Evolutionary conservation across 2,888 invertebrate species (phyloP).

Genomic region (Mythimna vitellina): DNA sequence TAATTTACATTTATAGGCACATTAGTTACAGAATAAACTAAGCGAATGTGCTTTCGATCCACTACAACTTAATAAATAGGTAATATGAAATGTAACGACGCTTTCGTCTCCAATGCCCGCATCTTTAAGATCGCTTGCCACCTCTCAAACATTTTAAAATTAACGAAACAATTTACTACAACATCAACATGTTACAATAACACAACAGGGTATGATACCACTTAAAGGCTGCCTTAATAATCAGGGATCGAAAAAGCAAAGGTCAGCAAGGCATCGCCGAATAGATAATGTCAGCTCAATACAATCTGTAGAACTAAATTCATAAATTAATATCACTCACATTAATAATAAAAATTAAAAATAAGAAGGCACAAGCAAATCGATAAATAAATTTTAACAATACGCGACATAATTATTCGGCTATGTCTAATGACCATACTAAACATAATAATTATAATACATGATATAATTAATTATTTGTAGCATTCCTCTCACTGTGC

Average conservation of each 20-base stretch:
- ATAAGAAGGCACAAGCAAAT: conserved; percentile 90
- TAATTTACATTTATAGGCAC: conserved; percentile 90
- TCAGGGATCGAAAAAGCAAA: conserved; percentile 85
- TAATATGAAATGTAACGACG: conserved; percentile 80
- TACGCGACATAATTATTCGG: conserved; percentile 83
- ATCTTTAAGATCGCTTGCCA: conserved; percentile 84
- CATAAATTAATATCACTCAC: conserved; percentile 89
- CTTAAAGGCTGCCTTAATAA: conserved; percentile 78
- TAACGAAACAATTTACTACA: conserved; percentile 83
- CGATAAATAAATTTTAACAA: conserved; percentile 87
- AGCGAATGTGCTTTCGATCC: conserved; percentile 88
- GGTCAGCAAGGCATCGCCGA: conserved; percentile 85
- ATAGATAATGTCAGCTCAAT: conserved; percentile 78
- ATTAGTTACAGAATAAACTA: conserved; percentile 89
- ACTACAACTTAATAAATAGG: conserved; percentile 86
- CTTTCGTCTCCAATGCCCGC: conserved; percentile 86
- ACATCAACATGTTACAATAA: conserved; percentile 82
- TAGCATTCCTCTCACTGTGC: conserved; percentile 89
- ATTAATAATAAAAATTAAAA: conserved; percentile 86
- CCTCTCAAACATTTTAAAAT: conserved; percentile 78
- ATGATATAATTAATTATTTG: conserved; percentile 89
- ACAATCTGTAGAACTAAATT: conserved; percentile 85
- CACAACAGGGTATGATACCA: conserved; percentile 78
- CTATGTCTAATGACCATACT: conserved; percentile 85
- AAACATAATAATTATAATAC: conserved; percentile 87